Conservation (phyloP, 1,140 invertebrate species). For the Condylostylus longicornis region DNA sequence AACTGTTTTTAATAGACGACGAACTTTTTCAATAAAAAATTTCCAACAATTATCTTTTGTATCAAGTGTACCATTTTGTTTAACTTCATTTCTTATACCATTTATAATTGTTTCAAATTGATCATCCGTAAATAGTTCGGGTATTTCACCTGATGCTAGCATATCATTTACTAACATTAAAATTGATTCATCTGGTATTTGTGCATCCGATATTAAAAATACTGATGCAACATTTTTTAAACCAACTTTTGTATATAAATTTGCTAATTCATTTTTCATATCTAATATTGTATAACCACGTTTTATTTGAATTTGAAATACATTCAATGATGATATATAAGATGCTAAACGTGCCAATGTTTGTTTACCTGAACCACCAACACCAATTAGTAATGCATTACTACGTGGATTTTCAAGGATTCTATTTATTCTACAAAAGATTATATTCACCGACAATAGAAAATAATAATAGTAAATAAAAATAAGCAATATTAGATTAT, state of each 20-base stretch:
- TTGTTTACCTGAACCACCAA: conserved; percentile 91
- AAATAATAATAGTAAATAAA: neutral
- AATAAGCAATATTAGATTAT: neutral
- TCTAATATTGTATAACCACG: conserved; percentile 78
- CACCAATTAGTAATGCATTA: conserved; percentile 82
- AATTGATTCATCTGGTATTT: conserved; percentile 81
- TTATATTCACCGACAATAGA: no score
- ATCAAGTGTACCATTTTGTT: conserved; percentile 56
- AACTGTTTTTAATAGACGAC: conserved; percentile 54
- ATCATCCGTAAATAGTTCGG: conserved; percentile 81
- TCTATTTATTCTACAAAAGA: conserved; percentile 61
- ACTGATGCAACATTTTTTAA: conserved; percentile 77
- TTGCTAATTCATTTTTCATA: conserved; percentile 65
- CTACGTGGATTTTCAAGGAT: conserved; percentile 83
- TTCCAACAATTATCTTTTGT: conserved; percentile 90
- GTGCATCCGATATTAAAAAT: conserved; percentile 88
- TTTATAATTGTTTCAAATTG: conserved; percentile 80
- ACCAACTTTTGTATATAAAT: conserved; percentile 74
- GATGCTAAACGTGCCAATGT: conserved; percentile 74
- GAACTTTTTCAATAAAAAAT: conserved; percentile 84
- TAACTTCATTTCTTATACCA: conserved; percentile 67
- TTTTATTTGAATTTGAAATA: conserved; percentile 81
- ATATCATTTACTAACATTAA: conserved; percentile 91
- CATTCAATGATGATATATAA: conserved; percentile 77
- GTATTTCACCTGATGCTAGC: conserved; percentile 85